These are phyloP conservation scores for Nibea albiflora DNA, from an alignment of 2,113 vertebrate species.

Conservation along the genomic window DNA sequence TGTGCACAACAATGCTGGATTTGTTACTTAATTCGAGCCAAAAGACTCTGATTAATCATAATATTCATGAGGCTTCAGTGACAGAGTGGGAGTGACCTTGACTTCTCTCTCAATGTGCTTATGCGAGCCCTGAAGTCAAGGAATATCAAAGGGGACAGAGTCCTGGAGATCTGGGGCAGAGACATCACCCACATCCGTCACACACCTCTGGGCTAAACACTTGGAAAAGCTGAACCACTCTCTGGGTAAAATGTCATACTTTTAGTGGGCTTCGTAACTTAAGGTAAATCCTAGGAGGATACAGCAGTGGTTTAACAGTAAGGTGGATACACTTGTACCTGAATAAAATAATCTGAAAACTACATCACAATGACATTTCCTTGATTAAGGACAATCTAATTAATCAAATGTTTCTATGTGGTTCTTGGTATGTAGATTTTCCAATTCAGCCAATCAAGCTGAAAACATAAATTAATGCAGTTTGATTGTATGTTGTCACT, in stretches of 20 bases:
- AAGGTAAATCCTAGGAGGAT: slow-evolving; percentile 53
- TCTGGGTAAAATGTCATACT: slow-evolving; percentile 66
- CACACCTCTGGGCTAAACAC: slow-evolving; percentile 71
- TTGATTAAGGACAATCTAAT: slow-evolving; percentile 37
- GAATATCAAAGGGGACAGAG: slow-evolving; percentile 82
- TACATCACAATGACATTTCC: slow-evolving; percentile 3
- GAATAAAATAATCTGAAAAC: slow-evolving; percentile 31
- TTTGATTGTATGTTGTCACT: background rate
- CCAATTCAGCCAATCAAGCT: slow-evolving; percentile 49
- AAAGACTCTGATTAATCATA: slow-evolving; percentile 81
- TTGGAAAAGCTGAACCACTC: slow-evolving; percentile 55
- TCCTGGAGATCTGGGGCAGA: slow-evolving; percentile 79
- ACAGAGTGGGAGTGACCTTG: slow-evolving; percentile 82
- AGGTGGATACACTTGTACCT: slow-evolving; percentile 1
- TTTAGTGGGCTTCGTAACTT: slow-evolving; percentile 50
- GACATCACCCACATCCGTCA: slow-evolving; percentile 78
- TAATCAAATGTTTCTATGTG: slow-evolving; percentile 33
- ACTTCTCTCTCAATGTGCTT: slow-evolving; percentile 76
- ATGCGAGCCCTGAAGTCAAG: slow-evolving; percentile 72
- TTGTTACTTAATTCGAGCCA: slow-evolving; percentile 77
- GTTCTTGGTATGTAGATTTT: slow-evolving; percentile 5
- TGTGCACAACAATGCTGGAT: slow-evolving; percentile 60
- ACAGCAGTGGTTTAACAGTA: slow-evolving; percentile 2
- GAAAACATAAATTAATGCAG: slow-evolving; percentile 23
- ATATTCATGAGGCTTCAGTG: slow-evolving; percentile 81